Conservation (phyloP, 2,888 invertebrate species). For the Stramonita haemastoma region DNA sequence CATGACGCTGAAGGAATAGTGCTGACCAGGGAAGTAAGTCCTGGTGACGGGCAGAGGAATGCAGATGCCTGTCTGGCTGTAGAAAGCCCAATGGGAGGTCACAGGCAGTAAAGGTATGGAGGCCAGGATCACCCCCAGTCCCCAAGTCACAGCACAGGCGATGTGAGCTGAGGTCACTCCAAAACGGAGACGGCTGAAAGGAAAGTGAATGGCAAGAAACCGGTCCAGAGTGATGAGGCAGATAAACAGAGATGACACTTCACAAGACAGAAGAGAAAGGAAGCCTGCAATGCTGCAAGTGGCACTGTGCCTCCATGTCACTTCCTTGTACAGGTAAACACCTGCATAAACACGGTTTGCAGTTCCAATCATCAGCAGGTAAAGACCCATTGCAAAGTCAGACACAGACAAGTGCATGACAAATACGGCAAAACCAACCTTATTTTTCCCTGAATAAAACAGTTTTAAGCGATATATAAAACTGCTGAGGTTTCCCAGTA, state of each 20-base stretch:
- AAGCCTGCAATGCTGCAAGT: constrained; percentile 18
- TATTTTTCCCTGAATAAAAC: neutral
- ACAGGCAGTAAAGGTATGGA: neutral
- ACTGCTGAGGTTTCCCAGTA: neutral
- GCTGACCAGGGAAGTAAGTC: neutral
- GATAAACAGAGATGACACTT: neutral
- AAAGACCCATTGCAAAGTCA: constrained; percentile 27
- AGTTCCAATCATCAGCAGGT: constrained; percentile 1
- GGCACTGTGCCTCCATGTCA: neutral
- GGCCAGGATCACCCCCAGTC: neutral
- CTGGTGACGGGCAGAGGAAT: neutral
- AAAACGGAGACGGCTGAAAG: neutral
- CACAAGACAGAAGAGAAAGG: constrained; percentile 9
- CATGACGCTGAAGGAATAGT: neutral
- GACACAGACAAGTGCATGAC: constrained; percentile 12
- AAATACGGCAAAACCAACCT: neutral
- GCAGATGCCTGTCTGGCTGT: constrained; percentile 27
- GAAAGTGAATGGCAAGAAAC: neutral
- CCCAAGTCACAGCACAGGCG: constrained; percentile 8
- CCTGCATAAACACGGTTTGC: neutral
- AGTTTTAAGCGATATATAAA: neutral
- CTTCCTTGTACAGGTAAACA: neutral
- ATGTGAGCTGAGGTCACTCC: neutral
- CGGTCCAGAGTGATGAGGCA: constrained; percentile 15
- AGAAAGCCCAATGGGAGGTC: constrained; percentile 4